Conservation (phyloP, 2,888 invertebrate species). For the Macroteleia sp. region DNA sequence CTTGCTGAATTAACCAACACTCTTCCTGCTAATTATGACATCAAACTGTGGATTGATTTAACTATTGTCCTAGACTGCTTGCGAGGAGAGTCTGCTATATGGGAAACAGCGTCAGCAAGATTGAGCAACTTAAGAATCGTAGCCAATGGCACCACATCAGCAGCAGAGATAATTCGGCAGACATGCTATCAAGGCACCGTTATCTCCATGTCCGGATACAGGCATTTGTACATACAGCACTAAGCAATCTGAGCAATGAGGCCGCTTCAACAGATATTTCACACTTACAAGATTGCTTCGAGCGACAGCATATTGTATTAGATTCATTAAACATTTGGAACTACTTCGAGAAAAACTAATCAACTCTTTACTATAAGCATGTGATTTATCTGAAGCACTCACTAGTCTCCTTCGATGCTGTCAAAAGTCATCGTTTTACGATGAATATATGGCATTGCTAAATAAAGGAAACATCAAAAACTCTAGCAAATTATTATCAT, state of each 20-base stretch:
- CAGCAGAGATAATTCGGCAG: neutral
- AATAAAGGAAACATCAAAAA: neutral
- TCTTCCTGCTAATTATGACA: neutral
- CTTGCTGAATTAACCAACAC: neutral
- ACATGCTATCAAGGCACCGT: neutral
- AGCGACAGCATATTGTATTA: neutral
- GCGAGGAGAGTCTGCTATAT: neutral
- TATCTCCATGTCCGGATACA: neutral
- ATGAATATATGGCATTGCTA: neutral
- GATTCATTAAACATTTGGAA: neutral
- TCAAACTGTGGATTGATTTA: neutral
- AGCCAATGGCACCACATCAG: neutral
- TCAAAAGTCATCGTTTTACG: neutral
- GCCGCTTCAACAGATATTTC: neutral
- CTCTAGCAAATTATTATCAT: neutral
- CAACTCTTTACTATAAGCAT: neutral
- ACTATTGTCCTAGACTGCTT: constrained; percentile 1
- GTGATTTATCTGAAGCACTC: neutral
- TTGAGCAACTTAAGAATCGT: neutral
- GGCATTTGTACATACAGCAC: neutral
- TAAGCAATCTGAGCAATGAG: neutral
- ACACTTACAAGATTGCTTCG: neutral
- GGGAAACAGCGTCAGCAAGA: neutral
- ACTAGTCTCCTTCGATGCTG: neutral
- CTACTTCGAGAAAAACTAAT: neutral